A percentile compares a stretch with the other conserved stretches of the same genome.
These are phyloP conservation scores for Malaclemys terrapin DNA, from an alignment of 2,113 vertebrate genomes.

Conservation along the genomic window DNA sequence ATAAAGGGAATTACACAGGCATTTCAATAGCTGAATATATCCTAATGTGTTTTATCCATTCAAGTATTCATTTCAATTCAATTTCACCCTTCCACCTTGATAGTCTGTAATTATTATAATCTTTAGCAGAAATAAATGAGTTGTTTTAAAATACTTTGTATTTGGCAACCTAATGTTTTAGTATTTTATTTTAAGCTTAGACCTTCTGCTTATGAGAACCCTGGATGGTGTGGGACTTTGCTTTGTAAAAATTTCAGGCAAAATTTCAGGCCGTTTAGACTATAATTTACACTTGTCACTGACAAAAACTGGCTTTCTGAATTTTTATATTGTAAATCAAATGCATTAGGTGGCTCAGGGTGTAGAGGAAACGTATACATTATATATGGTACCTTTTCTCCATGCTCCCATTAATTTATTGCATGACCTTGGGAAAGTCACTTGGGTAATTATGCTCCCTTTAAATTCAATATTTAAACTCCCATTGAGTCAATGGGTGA, in stretches of 20 bases:
- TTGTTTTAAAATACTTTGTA: constrained; percentile 21
- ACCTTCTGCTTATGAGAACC: not conserved
- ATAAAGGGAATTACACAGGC: not conserved
- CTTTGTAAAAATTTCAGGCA: not conserved
- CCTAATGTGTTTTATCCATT: not conserved
- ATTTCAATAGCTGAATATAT: not conserved
- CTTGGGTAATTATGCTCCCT: not conserved
- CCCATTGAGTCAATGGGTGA: not conserved
- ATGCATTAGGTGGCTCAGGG: not conserved
- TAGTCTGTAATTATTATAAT: constrained; percentile 3
- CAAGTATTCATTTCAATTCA: not conserved
- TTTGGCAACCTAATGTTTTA: not conserved
- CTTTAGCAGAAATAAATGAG: not conserved
- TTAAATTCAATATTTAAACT: not conserved
- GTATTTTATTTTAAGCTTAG: constrained; percentile 21
- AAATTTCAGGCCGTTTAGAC: not conserved
- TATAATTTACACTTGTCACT: not conserved
- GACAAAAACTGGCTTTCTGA: not conserved
- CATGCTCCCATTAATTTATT: not conserved
- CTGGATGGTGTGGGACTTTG: not conserved
- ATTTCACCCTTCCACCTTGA: not conserved
- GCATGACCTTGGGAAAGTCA: not conserved
- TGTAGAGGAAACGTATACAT: not conserved
- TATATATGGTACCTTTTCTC: not conserved
- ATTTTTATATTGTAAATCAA: not conserved